These are phyloP conservation scores for Crossaster papposus DNA, from an alignment of 53 echinoderm and acorn worm species.

Conservation along the genomic window DNA sequence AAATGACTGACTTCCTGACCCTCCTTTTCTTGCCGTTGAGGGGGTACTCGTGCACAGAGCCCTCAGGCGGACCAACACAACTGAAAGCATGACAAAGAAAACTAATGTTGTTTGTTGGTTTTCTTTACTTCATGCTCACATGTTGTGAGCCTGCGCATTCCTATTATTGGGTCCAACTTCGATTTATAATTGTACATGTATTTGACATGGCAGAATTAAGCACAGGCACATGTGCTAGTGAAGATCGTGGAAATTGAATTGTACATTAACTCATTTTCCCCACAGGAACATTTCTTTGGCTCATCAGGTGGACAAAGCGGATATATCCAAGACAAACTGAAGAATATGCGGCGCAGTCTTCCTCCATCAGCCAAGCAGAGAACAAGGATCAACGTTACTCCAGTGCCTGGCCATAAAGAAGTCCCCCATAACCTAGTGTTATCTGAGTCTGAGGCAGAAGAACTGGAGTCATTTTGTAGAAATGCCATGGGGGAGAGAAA, in stretches of 20 bases:
- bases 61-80: too few relatives aligned
- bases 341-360: slow-evolving; percentile 23
- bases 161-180: too few relatives aligned
- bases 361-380: slow-evolving; percentile 36
- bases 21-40: too few relatives aligned
- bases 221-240: too few relatives aligned
- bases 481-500: slow-evolving; percentile 11
- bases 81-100: too few relatives aligned
- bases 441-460: slow-evolving; percentile 24
- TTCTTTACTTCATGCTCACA: too few relatives aligned
- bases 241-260: not conserved
- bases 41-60: too few relatives aligned
- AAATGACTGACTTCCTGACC: too few relatives aligned
- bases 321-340: slow-evolving; percentile 41
- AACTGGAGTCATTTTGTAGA: slow-evolving; percentile 24
- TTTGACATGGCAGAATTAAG: not conserved
- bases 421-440: not conserved
- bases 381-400: not conserved
- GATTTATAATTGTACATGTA: too few relatives aligned
- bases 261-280: not conserved
- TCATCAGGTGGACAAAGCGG: slow-evolving; percentile 42
- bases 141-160: too few relatives aligned
- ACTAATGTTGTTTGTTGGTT: too few relatives aligned
- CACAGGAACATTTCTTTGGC: slow-evolving; percentile 40
- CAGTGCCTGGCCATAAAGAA: not conserved